Base-by-base conservation (phyloP, 2,113 vertebrate species). In the Gymnocephalus cernua region DNA sequence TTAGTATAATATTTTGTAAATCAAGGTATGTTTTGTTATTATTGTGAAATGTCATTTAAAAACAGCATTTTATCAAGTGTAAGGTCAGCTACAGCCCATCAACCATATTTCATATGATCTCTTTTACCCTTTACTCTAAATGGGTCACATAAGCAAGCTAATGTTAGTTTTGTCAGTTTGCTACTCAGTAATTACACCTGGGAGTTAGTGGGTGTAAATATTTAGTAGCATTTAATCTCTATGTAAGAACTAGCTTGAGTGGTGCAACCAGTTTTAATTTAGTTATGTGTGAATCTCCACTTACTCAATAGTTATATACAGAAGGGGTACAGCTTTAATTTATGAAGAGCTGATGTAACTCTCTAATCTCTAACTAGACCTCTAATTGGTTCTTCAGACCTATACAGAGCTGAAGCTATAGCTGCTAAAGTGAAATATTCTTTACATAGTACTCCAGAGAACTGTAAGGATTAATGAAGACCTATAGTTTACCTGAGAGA, bases 381-480 rank as follows among this genome's bases (percentile, higher is more conserved):
- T 35, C 27, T 21, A 5, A 59, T 3, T 27, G 44, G 45, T 61
- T 45, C 35, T 62, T 45, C 47, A 68, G 27, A 72, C 32, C 32
- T 7, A 19, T 50, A 8, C 21, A 45, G 53, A 70, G 4, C 4
- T 66, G 16, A 15, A n/a, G 32, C 66, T 71, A n/a, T 35, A 21
- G 50, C 38, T 41, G 71, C 21, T 66, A 12, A 41, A 67, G 50
- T 63, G 6, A 38, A 71, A 81, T 50, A 54, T 79, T 61, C 67
- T 70, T 45, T 69, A 68, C 56, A 54, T 44, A 50, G 58, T 45
- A 16, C 75, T 66, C 61, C 27, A 76, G 76, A 62, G 74, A 62
- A 63, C 27, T 48, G 25, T 10, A n/a, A 38, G 84, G 88, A 90
- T 88, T 87, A 74, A 88, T 88, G 78, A 77, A 75, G 71, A 82